These are phyloP conservation scores for Gymnocephalus cernua DNA, from an alignment of 2,113 vertebrate species.

Conservation along the genomic window DNA sequence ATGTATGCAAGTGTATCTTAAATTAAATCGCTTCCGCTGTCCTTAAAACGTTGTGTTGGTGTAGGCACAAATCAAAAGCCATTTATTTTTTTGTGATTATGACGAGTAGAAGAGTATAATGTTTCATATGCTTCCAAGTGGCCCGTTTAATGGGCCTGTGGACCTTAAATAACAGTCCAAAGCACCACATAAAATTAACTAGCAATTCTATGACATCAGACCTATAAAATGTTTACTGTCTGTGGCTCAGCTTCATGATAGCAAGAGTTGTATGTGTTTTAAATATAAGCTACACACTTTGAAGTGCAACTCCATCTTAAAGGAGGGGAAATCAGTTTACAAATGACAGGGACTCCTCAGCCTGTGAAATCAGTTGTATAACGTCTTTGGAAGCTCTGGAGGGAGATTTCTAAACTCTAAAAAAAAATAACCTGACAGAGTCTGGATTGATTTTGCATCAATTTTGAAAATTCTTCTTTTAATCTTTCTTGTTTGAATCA, in stretches of 20 bases:
- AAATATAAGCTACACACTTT: background rate
- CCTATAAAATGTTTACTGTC: constrained; percentile 12
- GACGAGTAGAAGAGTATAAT: background rate
- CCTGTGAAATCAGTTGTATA: no score
- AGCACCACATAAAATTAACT: constrained; percentile 17
- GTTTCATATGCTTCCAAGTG: background rate
- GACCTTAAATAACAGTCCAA: constrained; percentile 10
- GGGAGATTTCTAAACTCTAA: background rate
- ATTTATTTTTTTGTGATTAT: background rate
- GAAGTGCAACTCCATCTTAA: constrained; percentile 1
- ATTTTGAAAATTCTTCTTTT: background rate
- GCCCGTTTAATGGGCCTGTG: background rate
- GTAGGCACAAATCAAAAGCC: constrained; percentile 7
- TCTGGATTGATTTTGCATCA: background rate
- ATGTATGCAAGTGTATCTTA: no score
- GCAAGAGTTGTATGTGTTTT: background rate
- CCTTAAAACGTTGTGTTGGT: background rate
- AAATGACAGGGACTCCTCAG: background rate
- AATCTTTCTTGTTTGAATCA: background rate
- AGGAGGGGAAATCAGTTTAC: background rate
- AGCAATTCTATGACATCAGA: constrained; percentile 4
- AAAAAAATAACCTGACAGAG: background rate
- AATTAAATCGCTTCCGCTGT: background rate
- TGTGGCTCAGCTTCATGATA: background rate
- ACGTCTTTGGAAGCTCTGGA: background rate